These are phyloP conservation scores for Fundulus diaphanus DNA, from an alignment of 2,797 vertebrate species.

Conservation along the genomic window DNA sequence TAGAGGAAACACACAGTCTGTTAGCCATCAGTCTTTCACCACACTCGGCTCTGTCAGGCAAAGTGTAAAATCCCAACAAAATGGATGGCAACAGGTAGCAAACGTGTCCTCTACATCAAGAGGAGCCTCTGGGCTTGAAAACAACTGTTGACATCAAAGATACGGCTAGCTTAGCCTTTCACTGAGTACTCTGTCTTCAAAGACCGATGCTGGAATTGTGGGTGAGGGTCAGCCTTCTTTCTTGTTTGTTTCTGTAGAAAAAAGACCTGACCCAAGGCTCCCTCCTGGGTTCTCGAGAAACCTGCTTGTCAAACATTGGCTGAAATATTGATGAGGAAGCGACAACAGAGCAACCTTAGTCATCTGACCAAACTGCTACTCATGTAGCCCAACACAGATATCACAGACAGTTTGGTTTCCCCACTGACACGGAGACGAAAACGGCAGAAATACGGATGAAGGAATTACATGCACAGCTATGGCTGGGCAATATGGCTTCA, in stretches of 20 bases:
- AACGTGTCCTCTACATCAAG: constrained; percentile 50
- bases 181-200: constrained; percentile 41
- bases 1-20: constrained; percentile 14
- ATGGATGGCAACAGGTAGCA: constrained; percentile 64
- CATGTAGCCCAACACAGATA: background rate
- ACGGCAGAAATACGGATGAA: too few species aligned
- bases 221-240: constrained; percentile 43
- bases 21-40: constrained; percentile 33
- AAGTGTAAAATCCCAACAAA: constrained; percentile 59
- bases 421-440: background rate
- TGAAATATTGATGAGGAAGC: constrained; percentile 49
- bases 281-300: constrained; percentile 31
- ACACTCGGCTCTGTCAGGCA: constrained; percentile 26
- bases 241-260: constrained; percentile 46
- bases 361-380: constrained; percentile 9
- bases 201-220: constrained; percentile 26
- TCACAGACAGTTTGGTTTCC: background rate
- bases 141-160: constrained; percentile 62
- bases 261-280: constrained; percentile 38
- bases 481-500: too few species aligned
- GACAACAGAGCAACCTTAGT: constrained; percentile 2
- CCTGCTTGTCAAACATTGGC: constrained; percentile 44
- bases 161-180: constrained; percentile 25
- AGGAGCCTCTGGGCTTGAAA: constrained; percentile 46
- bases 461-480: background rate